phyloP scores from a whole-genome alignment of 2,888 invertebrate species.

The Rhamphomyia laevipes region DNA sequence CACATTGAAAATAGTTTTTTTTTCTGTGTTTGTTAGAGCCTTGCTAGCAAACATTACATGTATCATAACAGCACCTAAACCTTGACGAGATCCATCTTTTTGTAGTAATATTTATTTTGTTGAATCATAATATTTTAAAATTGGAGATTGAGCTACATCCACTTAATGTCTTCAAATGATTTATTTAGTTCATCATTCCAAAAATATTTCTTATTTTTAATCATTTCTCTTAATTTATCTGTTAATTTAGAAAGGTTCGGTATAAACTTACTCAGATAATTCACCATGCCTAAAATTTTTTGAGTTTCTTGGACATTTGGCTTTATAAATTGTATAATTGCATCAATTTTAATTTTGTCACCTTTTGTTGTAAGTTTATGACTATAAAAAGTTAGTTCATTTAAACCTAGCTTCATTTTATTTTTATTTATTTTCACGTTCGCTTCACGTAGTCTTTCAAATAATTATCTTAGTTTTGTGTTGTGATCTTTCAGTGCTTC shows the following conservation, averaged over 20 bases:
- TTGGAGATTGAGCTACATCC: background rate
- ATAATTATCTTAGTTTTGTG: conserved; percentile 10
- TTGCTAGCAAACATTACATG: background rate
- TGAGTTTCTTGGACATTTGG: conserved; percentile 9
- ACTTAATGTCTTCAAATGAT: background rate
- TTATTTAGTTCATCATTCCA: background rate
- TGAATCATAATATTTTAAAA: background rate
- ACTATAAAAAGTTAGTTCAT: conserved; percentile 12
- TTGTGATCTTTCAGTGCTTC: conserved; percentile 17
- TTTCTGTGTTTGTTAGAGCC: background rate
- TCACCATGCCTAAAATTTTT: background rate
- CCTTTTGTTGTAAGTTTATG: conserved; percentile 14
- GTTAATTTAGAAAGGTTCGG: background rate
- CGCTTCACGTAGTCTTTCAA: conserved; percentile 4
- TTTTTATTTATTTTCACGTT: background rate
- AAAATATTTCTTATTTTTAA: background rate
- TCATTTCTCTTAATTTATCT: background rate
- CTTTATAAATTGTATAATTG: conserved; percentile 15
- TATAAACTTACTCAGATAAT: background rate
- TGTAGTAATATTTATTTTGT: background rate
- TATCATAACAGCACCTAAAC: background rate
- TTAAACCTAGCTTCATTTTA: background rate
- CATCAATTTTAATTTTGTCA: conserved; percentile 15
- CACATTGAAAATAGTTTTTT: background rate
- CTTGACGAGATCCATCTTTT: background rate